Evolutionary conservation across 2,113 vertebrate genomes (phyloP).

Genomic region (Cyanoderma ruficeps): DNA sequence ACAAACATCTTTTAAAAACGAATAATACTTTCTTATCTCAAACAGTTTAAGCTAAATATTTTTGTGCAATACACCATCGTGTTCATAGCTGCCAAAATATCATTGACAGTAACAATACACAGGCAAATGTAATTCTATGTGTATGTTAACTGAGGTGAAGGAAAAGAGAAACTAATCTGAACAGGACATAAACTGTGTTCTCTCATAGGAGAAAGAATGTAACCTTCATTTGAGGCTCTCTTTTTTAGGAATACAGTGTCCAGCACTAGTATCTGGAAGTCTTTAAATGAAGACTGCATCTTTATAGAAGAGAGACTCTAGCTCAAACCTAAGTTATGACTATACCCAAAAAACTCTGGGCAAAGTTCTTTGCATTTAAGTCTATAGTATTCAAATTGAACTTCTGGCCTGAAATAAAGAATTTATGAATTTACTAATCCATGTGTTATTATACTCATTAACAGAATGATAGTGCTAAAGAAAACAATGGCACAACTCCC

Average conservation of each 20-base stretch:
- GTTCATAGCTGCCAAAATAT: conserved; percentile 38
- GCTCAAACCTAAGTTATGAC: neutral
- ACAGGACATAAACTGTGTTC: neutral
- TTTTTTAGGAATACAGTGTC: neutral
- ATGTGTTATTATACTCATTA: neutral
- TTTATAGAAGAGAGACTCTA: neutral
- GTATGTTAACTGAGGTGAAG: conserved; percentile 33
- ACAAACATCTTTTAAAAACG: neutral
- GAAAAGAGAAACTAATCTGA: conserved; percentile 14
- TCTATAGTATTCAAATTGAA: neutral
- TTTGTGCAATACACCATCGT: neutral
- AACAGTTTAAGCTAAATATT: conserved; percentile 49
- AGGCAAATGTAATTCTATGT: conserved; percentile 51
- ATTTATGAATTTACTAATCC: neutral
- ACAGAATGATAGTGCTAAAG: neutral
- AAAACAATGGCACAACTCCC: neutral
- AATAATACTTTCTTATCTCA: conserved; percentile 5
- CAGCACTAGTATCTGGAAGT: conserved; percentile 19
- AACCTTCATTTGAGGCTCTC: neutral
- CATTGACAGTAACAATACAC: conserved; percentile 41
- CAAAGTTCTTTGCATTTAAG: neutral
- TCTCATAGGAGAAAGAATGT: conserved; percentile 37
- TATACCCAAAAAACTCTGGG: neutral
- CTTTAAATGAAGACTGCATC: conserved; percentile 20
- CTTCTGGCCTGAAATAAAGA: neutral